phyloP scores from a whole-genome alignment of 2,888 invertebrate species.

The Lithophane leautieri region DNA sequence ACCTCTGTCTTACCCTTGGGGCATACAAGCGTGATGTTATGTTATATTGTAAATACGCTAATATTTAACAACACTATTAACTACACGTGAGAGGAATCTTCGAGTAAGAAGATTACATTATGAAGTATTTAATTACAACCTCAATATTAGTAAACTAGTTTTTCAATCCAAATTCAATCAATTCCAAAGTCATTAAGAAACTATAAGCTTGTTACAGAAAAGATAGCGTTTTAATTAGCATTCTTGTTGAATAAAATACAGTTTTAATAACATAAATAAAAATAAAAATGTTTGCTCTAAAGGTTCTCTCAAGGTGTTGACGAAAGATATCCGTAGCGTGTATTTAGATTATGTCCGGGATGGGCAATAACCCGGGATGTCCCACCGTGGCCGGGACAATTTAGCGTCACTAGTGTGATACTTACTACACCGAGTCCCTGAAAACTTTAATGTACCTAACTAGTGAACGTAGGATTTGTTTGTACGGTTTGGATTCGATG shows the following conservation, averaged over 20 bases:
- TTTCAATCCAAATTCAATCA: conserved; percentile 39
- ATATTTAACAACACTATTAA: not conserved
- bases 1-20: not conserved
- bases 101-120: not conserved
- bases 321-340: not conserved
- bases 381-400: not conserved
- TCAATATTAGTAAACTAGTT: conserved; percentile 8
- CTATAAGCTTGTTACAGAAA: not conserved
- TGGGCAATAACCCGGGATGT: conserved; percentile 33
- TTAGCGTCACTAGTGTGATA: conserved; percentile 50
- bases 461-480: conserved; percentile 20
- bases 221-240: conserved; percentile 12
- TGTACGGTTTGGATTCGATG: conserved; percentile 10
- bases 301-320: not conserved
- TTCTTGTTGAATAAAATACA: not conserved
- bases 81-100: not conserved
- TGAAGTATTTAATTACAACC: conserved; percentile 10
- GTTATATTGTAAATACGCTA: not conserved
- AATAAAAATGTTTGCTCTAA: conserved; percentile 7
- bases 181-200: conserved; percentile 27
- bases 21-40: not conserved
- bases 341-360: conserved; percentile 24
- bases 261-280: conserved; percentile 10
- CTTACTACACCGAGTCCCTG: conserved; percentile 8
- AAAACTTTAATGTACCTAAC: conserved; percentile 43